These are phyloP conservation scores for Drosophila stalkeri DNA, from an alignment of 2,888 invertebrate genomes.

Conservation along the genomic window DNA sequence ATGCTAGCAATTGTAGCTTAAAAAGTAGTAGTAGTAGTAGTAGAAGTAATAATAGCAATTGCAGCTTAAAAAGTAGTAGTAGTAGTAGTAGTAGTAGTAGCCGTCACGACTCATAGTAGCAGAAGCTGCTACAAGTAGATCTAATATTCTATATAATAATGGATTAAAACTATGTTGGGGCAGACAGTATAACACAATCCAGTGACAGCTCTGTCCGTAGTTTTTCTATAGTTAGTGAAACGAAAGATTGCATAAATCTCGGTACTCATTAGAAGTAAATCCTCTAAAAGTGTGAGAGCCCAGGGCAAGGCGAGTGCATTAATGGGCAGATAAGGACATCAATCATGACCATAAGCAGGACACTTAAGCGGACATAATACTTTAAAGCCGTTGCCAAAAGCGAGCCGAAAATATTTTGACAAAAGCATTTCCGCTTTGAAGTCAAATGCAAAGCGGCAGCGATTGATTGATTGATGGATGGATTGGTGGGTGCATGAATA, in stretches of 20 bases:
- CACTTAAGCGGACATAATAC: slow-evolving; percentile 46
- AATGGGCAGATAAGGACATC: slow-evolving; percentile 51
- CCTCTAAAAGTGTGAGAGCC: slow-evolving; percentile 6
- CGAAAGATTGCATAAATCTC: slow-evolving; percentile 26
- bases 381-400: slow-evolving; percentile 59
- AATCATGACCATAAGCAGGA: slow-evolving; percentile 52
- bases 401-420: slow-evolving; percentile 66
- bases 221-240: not conserved
- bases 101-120: too few relatives aligned
- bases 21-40: not conserved
- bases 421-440: slow-evolving; percentile 63
- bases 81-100: not conserved
- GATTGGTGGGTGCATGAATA: slow-evolving; percentile 24
- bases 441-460: slow-evolving; percentile 65
- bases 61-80: not conserved
- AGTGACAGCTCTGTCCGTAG: not conserved
- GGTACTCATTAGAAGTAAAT: slow-evolving; percentile 57
- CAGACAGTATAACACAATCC: not conserved
- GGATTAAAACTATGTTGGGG: not conserved
- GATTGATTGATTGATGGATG: slow-evolving; percentile 73
- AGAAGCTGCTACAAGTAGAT: not conserved
- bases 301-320: slow-evolving; percentile 21
- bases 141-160: not conserved
- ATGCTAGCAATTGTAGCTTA: too few relatives aligned
- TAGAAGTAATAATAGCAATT: not conserved